phyloP scores from a whole-genome alignment of 2,113 vertebrate genomes.

The Cacatua alba region DNA sequence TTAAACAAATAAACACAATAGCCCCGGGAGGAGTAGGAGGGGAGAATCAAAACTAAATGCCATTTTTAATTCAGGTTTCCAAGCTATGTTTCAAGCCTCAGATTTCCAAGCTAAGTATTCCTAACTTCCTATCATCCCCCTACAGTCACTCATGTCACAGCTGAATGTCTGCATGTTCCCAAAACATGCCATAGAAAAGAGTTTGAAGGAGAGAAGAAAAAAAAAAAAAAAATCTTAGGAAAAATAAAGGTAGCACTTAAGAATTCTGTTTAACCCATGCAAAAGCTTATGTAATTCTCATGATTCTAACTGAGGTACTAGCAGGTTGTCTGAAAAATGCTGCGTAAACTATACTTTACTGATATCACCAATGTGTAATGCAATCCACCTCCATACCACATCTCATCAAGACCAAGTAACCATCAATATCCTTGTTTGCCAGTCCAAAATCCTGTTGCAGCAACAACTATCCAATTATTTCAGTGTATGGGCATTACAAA shows the following conservation, averaged over 20 bases:
- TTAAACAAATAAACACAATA: not conserved
- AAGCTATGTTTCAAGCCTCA: not conserved
- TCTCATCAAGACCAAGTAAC: not conserved
- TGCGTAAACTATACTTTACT: not conserved
- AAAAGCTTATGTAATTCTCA: not conserved
- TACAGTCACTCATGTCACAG: not conserved
- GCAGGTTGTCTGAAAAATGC: not conserved
- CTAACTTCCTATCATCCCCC: not conserved
- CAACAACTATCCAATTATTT: not conserved
- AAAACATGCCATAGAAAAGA: not conserved
- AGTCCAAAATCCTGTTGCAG: not conserved
- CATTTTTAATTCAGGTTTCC: not conserved
- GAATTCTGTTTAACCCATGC: not conserved
- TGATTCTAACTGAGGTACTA: not conserved
- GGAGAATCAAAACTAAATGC: not conserved
- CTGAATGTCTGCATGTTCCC: not conserved
- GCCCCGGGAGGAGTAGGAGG: not conserved
- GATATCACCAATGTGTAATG: not conserved
- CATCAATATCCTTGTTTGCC: not conserved
- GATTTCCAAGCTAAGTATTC: not conserved
- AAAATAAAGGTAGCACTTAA: not conserved
- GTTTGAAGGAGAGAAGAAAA: not conserved
- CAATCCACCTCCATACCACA: not conserved
- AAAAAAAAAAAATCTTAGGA: not conserved
- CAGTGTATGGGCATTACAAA: not conserved